Conservation (phyloP, 2,888 invertebrate genomes). For the Aphidoletes aphidimyza region DNA sequence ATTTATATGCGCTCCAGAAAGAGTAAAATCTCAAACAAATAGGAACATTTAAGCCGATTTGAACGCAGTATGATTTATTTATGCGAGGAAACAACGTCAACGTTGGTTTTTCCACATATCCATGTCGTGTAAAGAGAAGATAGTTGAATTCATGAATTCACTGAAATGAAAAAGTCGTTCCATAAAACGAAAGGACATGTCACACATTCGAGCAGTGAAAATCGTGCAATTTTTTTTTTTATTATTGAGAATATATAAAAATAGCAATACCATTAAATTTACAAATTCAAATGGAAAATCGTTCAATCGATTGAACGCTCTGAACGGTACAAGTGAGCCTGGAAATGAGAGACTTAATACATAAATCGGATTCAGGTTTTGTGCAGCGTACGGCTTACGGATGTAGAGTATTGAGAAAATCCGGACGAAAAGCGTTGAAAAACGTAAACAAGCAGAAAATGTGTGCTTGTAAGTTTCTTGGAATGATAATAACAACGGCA, state of each 20-base stretch:
- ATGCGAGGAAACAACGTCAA: neutral
- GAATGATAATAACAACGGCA: neutral
- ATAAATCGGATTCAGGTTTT: neutral
- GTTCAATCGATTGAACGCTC: neutral
- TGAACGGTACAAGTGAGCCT: neutral
- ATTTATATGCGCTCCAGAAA: neutral
- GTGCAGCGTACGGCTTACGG: neutral
- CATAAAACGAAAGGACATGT: slow-evolving; percentile 8
- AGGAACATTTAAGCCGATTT: slow-evolving; percentile 33
- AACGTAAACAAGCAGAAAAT: neutral
- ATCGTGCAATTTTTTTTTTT: neutral
- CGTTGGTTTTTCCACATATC: neutral
- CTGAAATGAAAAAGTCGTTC: too few relatives aligned
- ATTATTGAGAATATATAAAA: slow-evolving; percentile 2
- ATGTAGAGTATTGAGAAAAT: too few relatives aligned
- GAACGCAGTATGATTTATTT: neutral
- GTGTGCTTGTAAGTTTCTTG: neutral
- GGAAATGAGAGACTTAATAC: slow-evolving; percentile 22
- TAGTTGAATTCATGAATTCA: too few relatives aligned
- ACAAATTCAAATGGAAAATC: slow-evolving; percentile 16
- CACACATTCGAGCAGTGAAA: slow-evolving; percentile 6
- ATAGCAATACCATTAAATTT: slow-evolving; percentile 36
- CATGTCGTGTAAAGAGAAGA: neutral
- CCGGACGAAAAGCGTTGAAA: too few relatives aligned
- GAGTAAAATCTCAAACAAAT: too few relatives aligned